Conservation (phyloP, 2,888 invertebrate genomes). For the Caenorhabditis zanzibari region DNA sequence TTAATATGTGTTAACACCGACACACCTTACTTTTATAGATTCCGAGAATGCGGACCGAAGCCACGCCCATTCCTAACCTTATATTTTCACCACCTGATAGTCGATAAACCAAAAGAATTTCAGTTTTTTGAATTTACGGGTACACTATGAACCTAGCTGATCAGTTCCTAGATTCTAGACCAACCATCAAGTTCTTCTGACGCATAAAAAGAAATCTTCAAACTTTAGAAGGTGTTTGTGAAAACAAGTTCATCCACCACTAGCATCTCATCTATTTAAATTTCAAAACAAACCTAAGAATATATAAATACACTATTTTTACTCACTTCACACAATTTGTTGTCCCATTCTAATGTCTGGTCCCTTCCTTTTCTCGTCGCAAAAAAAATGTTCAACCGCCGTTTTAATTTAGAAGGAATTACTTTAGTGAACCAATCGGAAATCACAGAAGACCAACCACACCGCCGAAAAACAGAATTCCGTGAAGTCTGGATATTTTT, state of each 20-base stretch:
- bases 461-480: neutral
- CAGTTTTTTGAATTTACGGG: too few species aligned
- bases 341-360: slow-evolving; percentile 27
- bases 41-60: too few species aligned
- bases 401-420: slow-evolving; percentile 34
- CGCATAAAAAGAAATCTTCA: neutral
- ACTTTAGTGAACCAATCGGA: slow-evolving; percentile 30
- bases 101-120: too few species aligned
- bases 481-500: neutral
- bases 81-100: too few species aligned
- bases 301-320: neutral
- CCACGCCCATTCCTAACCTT: too few species aligned
- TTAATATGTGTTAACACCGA: too few species aligned
- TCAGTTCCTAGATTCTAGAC: neutral
- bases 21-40: too few species aligned
- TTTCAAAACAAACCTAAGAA: slow-evolving; percentile 23
- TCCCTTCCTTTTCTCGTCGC: slow-evolving; percentile 1
- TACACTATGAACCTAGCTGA: too few species aligned
- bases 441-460: slow-evolving; percentile 22
- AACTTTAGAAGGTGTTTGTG: neutral
- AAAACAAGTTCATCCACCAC: neutral
- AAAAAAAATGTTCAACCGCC: slow-evolving; percentile 17
- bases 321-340: slow-evolving; percentile 12
- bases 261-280: slow-evolving; percentile 1
- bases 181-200: neutral